A percentile compares a stretch with the other conserved stretches of the same genome.
Evolutionary conservation across 2,113 vertebrate genomes (phyloP).

Genomic region (Silurus asotus): DNA sequence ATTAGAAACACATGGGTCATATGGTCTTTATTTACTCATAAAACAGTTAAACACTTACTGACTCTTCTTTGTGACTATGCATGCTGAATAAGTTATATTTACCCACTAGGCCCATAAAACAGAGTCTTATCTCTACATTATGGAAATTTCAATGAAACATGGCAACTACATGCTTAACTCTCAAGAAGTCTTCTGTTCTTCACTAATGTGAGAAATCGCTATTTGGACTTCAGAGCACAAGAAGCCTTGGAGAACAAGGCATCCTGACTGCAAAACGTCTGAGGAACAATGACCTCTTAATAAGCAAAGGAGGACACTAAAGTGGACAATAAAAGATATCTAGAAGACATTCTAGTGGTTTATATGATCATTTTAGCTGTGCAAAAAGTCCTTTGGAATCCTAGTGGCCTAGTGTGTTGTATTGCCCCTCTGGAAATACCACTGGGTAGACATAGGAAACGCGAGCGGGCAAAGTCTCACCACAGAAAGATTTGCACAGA

Average conservation of each 20-base stretch:
- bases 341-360: neutral
- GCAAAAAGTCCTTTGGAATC: neutral
- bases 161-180: neutral
- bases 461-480: neutral
- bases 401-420: neutral
- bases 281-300: neutral
- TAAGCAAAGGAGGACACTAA: neutral
- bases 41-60: neutral
- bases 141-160: neutral
- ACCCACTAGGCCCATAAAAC: neutral
- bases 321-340: neutral
- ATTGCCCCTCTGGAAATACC: neutral
- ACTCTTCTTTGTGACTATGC: neutral
- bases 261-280: neutral
- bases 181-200: neutral
- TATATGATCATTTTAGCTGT: neutral
- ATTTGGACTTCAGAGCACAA: neutral
- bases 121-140: neutral
- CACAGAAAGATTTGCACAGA: neutral
- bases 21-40: too few relatives aligned
- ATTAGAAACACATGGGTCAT: neutral
- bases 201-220: neutral
- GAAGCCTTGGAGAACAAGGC: neutral
- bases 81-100: neutral
- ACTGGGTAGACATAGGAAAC: neutral